Evolutionary conservation across 1,140 invertebrate species (phyloP), one percentile per base, ranked within the genome.

Genomic region (Panagrolaimus sp.): DNA sequence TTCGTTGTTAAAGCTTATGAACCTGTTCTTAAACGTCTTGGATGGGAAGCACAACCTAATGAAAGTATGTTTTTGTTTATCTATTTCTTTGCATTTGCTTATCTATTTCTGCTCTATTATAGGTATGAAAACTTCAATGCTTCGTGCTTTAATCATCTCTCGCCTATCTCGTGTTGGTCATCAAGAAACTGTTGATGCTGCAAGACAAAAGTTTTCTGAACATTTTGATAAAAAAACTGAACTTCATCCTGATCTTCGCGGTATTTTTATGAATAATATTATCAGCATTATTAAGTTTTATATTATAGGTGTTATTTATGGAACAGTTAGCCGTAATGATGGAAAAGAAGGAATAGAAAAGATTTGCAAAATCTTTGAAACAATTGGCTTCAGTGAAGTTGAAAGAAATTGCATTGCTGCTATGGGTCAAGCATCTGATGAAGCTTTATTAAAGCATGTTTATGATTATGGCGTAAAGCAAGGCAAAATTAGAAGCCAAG

Each of bases 401-500:
- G 93, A 93, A 83, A 89, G 93, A 78, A 87, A 93, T 76, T 91
- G 96, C 72, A 88, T 90, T 27, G 85, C 90, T 48, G 88, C 91
- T 0, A 86, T 96, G 20, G 92, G 92, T 31, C 88, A 89, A 45
- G 88, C 90, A 20, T 87, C 87, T 53, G 88, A 93, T 80, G 85
- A 87, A 7, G 88, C 89, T 78, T 90, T 92, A 16, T 85, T 96
- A 0, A 87, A 38, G 44, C n/a, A 31, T 5, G 51, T 71, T 43
- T 76, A 66, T 38, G 31, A 76, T 1, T 79, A 78, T 38, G 75
- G 89, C 77, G 90, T 93, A n/a, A 85, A 96, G 0, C 87, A 92
- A 88, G 89, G 91, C 74, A 91, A 96, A 83, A 93, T 97, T 0
- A 86, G 92, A 42, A 88, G 90, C 9, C 93, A 96, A 84, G 93